These are phyloP conservation scores for Alcedo quadribrachys DNA, from an alignment of 2,797 vertebrate species.

Conservation along the genomic window DNA sequence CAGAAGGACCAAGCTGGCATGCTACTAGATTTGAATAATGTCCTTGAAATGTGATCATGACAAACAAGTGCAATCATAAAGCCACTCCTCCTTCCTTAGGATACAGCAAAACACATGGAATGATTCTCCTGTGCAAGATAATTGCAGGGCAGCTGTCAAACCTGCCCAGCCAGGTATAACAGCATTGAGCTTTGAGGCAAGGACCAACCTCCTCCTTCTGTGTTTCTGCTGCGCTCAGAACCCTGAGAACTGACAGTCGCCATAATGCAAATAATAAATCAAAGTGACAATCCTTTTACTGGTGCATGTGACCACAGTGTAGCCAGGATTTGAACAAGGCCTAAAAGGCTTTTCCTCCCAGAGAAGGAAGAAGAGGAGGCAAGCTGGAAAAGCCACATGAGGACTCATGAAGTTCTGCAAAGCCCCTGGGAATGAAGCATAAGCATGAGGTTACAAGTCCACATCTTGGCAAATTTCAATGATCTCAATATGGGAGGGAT, in stretches of 20 bases:
- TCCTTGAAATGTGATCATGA: background rate
- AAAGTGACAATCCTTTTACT: background rate
- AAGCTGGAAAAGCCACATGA: background rate
- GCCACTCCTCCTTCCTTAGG: background rate
- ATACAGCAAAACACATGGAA: background rate
- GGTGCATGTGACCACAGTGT: accelerated
- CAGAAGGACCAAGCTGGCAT: background rate
- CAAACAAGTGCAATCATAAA: background rate
- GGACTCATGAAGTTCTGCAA: background rate
- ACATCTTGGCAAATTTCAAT: accelerated
- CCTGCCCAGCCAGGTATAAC: background rate
- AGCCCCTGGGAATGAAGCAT: background rate
- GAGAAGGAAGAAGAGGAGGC: background rate
- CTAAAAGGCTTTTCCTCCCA: background rate
- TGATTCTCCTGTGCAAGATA: background rate
- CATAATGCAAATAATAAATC: background rate
- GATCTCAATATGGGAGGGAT: background rate
- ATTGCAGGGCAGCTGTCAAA: background rate
- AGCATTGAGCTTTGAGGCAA: background rate
- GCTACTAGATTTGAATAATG: background rate
- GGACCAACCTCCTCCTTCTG: background rate
- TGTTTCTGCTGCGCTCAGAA: background rate
- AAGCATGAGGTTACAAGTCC: background rate
- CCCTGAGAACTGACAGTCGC: background rate
- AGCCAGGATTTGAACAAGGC: background rate